Base-by-base conservation (phyloP, 1,140 invertebrate species). In the Octopus sinensis region DNA sequence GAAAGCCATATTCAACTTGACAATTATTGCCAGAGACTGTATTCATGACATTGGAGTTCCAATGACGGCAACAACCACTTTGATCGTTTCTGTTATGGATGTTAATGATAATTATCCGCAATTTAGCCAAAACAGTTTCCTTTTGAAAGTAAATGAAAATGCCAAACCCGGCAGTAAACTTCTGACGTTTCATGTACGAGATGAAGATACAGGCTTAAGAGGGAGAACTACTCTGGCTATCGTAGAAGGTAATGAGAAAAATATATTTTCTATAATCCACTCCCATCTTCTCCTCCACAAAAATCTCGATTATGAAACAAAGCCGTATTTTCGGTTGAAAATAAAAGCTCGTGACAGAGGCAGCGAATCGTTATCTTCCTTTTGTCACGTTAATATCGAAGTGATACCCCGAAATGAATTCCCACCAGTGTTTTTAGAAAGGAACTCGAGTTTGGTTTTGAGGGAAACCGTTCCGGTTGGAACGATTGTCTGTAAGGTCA, bases 1-100 rank as follows among this genome's bases (percentile, higher is more conserved):
- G 1, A 83, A 76, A 0, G 6, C 79, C 7, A 80, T 62, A 0
- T 87, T 87, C 79, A 56, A n/a, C 71, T 71, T 89, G 5, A 78
- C 84, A 10, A 81, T 86, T 12, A 80, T 84, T 73, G 87, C 86
- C 12, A 85, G 79, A 51, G 86, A 88, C 76, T 80, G 82, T 23
- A 68, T 73, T 23, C 56, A 43, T 43, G 53, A 7, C 10, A 56
- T 54, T 53, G 53, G 10, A 13, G 51, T 30, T 12, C 53, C 7
- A 23, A 7, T 4, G 56, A 30, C 53, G 1, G 0, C 54, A 7
- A 54, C 9, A 10, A 79, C 73, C 4, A 62, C 56, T 53, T 51
- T 81, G 51, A 13, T 43, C 53, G 51, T 82, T 4, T 54, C 62
- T 9, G 75, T 79, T 4, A 54, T 5, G 80, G 82, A n/a, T 56